Conservation (phyloP, 2,888 invertebrate genomes). For the Baronia brevicornis region DNA sequence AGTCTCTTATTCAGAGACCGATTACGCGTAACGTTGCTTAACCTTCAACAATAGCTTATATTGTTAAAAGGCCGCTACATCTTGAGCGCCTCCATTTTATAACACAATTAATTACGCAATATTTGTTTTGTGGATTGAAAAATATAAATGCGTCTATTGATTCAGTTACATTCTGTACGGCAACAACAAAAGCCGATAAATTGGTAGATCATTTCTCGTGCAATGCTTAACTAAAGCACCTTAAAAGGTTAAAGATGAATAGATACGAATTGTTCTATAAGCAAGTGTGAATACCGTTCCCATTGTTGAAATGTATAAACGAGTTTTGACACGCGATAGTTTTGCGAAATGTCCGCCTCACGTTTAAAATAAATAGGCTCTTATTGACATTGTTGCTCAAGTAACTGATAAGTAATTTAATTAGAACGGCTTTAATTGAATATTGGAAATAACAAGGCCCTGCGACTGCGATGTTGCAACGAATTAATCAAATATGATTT, state of each 20-base stretch:
- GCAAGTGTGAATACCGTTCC: conserved; percentile 61
- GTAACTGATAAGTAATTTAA: conserved; percentile 59
- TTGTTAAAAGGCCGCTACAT: too few species aligned
- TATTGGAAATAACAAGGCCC: conserved; percentile 44
- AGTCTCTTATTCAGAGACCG: too few species aligned
- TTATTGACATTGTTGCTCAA: conserved; percentile 56
- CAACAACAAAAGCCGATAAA: conserved; percentile 12
- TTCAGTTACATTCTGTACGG: too few species aligned
- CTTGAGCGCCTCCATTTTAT: too few species aligned
- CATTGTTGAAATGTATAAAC: conserved; percentile 61
- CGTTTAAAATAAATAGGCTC: conserved; percentile 61
- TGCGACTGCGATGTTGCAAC: conserved; percentile 37
- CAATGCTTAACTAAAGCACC: conserved; percentile 24
- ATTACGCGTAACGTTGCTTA: too few species aligned
- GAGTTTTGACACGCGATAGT: conserved; percentile 64
- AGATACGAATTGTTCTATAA: conserved; percentile 65
- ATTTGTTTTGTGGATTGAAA: too few species aligned
- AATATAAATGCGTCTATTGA: too few species aligned
- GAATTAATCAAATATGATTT: conserved; percentile 53
- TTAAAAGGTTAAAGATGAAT: conserved; percentile 53
- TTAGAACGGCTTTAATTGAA: conserved; percentile 59
- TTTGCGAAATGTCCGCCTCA: conserved; percentile 59
- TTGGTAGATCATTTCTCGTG: conserved; percentile 13
- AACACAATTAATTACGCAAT: too few species aligned
- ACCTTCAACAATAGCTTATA: too few species aligned